phyloP scores from a whole-genome alignment of 2,113 vertebrate genomes.

The Pandion haliaetus region DNA sequence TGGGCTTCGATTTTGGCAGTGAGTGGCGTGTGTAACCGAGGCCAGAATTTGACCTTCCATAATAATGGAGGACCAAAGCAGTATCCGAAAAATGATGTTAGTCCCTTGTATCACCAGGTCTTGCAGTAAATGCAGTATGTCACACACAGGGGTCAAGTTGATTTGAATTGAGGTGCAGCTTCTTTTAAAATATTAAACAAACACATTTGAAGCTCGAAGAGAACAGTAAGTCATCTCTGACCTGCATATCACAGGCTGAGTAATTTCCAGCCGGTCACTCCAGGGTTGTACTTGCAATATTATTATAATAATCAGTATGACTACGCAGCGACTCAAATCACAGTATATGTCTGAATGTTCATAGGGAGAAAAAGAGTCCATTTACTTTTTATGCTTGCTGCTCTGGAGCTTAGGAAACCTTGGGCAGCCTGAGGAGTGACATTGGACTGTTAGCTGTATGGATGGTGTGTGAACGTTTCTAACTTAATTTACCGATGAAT shows the following conservation, averaged over 20 bases:
- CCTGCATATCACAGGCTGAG: not conserved
- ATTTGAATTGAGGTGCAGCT: not conserved
- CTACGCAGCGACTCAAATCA: not conserved
- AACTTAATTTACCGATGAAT: slow-evolving; percentile 58
- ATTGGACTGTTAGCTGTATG: not conserved
- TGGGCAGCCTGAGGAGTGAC: slow-evolving; percentile 16
- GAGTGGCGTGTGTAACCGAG: not conserved
- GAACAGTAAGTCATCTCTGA: not conserved
- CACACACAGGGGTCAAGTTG: not conserved
- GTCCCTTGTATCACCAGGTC: not conserved
- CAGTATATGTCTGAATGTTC: not conserved
- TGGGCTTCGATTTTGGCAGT: accelerated
- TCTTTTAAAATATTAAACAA: not conserved
- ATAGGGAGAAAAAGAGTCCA: not conserved
- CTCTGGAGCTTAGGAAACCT: not conserved
- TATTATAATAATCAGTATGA: not conserved
- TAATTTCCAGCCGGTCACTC: not conserved
- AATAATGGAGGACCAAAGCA: not conserved
- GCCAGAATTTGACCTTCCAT: not conserved
- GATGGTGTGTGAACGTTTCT: not conserved
- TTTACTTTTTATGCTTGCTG: slow-evolving; percentile 27
- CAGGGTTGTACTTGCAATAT: not conserved
- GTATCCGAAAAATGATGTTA: not conserved
- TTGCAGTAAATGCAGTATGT: not conserved
- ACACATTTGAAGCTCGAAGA: not conserved